These are phyloP conservation scores for Tenthredo scrophulariae DNA, from an alignment of 2,888 invertebrate species.

Conservation along the genomic window DNA sequence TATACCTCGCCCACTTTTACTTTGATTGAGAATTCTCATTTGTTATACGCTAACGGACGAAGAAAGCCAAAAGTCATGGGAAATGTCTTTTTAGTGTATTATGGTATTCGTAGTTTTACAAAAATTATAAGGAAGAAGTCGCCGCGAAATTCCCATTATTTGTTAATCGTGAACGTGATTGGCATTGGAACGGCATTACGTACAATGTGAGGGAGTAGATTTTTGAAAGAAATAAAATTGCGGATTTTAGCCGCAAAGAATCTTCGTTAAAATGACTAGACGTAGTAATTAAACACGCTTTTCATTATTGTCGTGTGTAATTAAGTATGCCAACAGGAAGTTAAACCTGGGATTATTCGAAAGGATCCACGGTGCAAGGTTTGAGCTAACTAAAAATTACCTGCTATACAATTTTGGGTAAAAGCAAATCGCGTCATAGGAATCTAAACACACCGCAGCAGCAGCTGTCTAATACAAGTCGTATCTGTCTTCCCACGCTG, in stretches of 20 bases:
- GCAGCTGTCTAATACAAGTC: not conserved
- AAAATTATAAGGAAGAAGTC: too few species aligned
- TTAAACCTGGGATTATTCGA: not conserved
- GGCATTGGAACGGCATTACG: too few species aligned
- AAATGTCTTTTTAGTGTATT: too few species aligned
- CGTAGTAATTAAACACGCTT: not conserved
- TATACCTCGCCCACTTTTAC: not conserved
- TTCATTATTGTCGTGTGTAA: not conserved
- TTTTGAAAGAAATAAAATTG: too few species aligned
- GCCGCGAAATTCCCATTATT: too few species aligned
- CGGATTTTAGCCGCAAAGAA: not conserved
- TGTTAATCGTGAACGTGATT: too few species aligned
- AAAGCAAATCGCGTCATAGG: not conserved
- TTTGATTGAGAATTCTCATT: constrained; percentile 17
- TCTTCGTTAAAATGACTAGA: not conserved
- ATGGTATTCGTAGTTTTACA: too few species aligned
- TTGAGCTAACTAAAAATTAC: not conserved
- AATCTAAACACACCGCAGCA: not conserved
- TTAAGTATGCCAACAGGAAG: not conserved
- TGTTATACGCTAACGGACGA: not conserved
- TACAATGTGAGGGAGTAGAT: too few species aligned
- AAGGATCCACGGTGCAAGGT: not conserved
- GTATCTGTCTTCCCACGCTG: not conserved
- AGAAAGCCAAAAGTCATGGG: not conserved
- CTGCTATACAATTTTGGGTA: not conserved